Percentiles rank a stretch among this genome's conserved stretches.
phyloP scores from a whole-genome alignment of 1,140 invertebrate species.

The Drosophila grimshawi region DNA sequence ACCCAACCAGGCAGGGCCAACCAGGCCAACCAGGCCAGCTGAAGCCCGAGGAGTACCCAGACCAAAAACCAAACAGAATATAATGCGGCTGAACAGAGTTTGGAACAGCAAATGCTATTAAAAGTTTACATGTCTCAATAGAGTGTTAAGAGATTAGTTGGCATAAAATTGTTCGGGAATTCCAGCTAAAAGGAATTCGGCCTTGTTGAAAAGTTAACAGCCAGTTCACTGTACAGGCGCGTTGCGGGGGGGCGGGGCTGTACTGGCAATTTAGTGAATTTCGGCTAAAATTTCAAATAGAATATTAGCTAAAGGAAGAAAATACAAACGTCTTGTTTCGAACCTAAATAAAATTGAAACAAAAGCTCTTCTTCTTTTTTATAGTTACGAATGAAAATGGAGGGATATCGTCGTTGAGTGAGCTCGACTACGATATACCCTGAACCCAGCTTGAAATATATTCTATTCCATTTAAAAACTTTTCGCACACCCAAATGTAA shows the following conservation, averaged over 20 bases:
- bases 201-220: conserved; percentile 53
- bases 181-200: conserved; percentile 24
- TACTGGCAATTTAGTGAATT: conserved; percentile 24
- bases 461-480: too few relatives aligned
- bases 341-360: too few relatives aligned
- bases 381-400: too few relatives aligned
- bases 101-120: conserved; percentile 73
- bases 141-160: conserved; percentile 81
- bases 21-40: conserved; percentile 3
- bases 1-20: not conserved
- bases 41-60: conserved; percentile 3
- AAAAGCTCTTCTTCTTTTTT: too few relatives aligned
- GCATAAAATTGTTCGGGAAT: conserved; percentile 70
- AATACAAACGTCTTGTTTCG: too few relatives aligned
- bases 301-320: not conserved
- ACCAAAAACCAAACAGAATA: not conserved
- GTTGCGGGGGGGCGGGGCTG: not conserved
- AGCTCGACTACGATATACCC: too few relatives aligned
- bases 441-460: too few relatives aligned
- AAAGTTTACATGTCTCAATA: conserved; percentile 82
- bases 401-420: too few relatives aligned
- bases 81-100: conserved; percentile 26
- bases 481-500: too few relatives aligned
- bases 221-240: not conserved
- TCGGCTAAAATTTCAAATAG: not conserved